Evolutionary conservation across 2,888 invertebrate species (phyloP), one percentile per base, ranked within the genome.

Genomic region (Aspidapion aeneum): DNA sequence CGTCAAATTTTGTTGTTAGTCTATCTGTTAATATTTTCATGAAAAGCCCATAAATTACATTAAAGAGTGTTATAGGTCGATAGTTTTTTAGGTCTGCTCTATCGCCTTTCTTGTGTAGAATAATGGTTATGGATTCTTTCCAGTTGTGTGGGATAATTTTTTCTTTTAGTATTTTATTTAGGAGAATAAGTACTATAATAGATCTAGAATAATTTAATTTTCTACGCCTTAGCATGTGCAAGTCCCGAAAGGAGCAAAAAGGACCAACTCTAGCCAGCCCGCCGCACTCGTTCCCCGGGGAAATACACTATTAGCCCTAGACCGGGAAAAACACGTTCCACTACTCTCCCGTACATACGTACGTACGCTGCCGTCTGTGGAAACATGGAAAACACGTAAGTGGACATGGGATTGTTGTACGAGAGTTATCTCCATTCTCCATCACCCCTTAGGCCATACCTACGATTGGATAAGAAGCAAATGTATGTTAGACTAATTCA

Each of bases 311-410:
- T 74, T 75, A 74, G 74, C 72, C 71, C 70, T 73, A 70, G 70
- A 69, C 68, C 71, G 68, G 66, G 69, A 64, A 67, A 70, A 72
- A 72, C 74, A 75, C 73, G 74, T 74, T 68, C 68, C 68, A 66
- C 65, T 68, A 69, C 66, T 61, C 69, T 69, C 70, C 68, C 71
- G 68, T 67, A 68, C 58, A 62, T 68, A n/a, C n/a, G n/a, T n/a
- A n/a, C n/a, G n/a, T n/a, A n/a, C n/a, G n/a, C n/a, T n/a, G n/a
- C n/a, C n/a, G n/a, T n/a, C n/a, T n/a, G n/a, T n/a, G n/a, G n/a
- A n/a, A 70, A 76, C 75, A 75, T 74, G 74, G 74, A 74, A 74
- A 75, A 76, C 74, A 75, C 76, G 75, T 77, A 75, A 77, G 77
- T 76, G 77, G 77, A 77, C 77, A 75, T 70, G 76, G 75, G 75